These are phyloP conservation scores for Arion vulgaris DNA, from an alignment of 1,140 invertebrate genomes.

Conservation along the genomic window DNA sequence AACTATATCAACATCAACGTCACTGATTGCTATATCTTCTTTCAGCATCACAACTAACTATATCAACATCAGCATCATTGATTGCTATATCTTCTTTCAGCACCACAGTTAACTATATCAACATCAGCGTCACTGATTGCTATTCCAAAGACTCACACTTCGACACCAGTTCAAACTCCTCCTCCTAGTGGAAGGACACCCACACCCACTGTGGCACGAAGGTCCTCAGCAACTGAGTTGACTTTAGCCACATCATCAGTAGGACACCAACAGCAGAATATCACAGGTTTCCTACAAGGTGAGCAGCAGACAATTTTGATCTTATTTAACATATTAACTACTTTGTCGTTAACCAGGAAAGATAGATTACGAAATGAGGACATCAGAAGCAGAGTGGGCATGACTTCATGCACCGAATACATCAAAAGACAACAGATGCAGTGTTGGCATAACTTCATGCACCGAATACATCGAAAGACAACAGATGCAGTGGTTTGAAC, in stretches of 20 bases:
- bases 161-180: constrained; percentile 50
- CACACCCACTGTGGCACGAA: constrained; percentile 26
- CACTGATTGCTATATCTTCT: no score
- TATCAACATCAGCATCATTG: no score
- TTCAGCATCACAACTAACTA: no score
- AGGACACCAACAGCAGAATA: constrained; percentile 42
- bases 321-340: neutral
- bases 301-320: neutral
- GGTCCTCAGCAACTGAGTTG: constrained; percentile 47
- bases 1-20: no score
- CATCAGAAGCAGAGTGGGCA: no score
- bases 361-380: no score
- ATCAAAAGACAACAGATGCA: no score
- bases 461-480: no score
- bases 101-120: constrained; percentile 37
- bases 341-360: neutral
- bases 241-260: constrained; percentile 46
- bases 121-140: constrained; percentile 34
- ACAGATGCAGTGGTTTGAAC: no score
- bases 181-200: constrained; percentile 50
- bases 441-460: no score
- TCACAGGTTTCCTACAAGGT: constrained; percentile 48
- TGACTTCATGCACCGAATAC: no score
- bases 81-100: constrained; percentile 36
- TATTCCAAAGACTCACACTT: constrained; percentile 50